Evolutionary conservation across 2,113 vertebrate species (phyloP).

Genomic region (Pterocles orientalis): DNA sequence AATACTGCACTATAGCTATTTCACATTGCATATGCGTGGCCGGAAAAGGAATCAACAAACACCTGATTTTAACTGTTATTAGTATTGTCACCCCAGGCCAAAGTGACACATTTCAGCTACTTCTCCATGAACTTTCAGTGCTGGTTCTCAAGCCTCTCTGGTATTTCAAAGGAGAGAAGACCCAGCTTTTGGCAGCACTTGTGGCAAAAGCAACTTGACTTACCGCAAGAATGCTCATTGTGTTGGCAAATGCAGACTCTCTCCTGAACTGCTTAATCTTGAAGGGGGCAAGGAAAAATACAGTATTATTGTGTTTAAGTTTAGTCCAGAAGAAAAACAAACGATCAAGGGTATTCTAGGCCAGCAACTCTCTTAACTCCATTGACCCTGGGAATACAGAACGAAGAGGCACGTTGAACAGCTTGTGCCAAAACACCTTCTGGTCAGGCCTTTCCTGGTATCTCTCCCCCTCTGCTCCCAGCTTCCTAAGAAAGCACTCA

Average conservation of each 20-base stretch:
- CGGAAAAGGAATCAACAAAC: background rate
- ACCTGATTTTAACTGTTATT: background rate
- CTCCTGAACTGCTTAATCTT: background rate
- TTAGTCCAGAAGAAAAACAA: background rate
- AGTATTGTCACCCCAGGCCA: background rate
- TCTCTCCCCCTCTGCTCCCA: background rate
- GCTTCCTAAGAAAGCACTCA: background rate
- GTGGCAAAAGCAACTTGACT: background rate
- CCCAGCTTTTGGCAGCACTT: background rate
- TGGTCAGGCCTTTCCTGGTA: background rate
- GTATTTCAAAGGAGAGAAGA: background rate
- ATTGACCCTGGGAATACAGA: background rate
- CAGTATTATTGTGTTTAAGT: background rate
- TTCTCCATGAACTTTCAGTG: background rate
- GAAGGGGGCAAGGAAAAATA: background rate
- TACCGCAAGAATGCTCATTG: background rate
- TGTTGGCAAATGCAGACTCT: background rate
- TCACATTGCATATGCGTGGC: background rate
- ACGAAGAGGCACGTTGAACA: background rate
- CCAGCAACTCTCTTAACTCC: background rate
- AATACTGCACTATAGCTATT: background rate
- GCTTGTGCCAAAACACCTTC: background rate
- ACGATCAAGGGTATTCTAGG: background rate
- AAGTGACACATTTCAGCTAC: background rate
- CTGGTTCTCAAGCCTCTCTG: background rate